A percentile compares a stretch with the other conserved stretches of the same genome.
These are phyloP conservation scores for Apomyelois bistriatella DNA, from an alignment of 2,888 invertebrate genomes.

Conservation along the genomic window DNA sequence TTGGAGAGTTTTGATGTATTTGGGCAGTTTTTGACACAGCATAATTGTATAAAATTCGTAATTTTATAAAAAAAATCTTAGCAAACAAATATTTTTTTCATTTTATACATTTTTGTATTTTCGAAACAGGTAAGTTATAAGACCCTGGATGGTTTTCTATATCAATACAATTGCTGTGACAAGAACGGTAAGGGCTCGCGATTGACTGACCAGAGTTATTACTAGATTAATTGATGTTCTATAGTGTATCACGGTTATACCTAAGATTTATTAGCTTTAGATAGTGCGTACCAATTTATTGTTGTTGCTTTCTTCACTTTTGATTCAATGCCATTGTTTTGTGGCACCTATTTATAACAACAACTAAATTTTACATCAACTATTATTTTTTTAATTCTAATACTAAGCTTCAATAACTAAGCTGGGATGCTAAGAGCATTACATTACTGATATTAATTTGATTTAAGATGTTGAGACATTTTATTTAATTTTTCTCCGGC, in stretches of 20 bases:
- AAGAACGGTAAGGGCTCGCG: slow-evolving; percentile 53
- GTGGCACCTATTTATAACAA: background rate
- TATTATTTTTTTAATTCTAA: too few relatives aligned
- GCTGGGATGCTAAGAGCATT: too few relatives aligned
- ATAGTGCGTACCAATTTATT: slow-evolving; percentile 54
- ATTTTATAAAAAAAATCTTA: background rate
- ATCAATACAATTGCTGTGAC: slow-evolving; percentile 41
- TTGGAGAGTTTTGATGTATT: slow-evolving; percentile 36
- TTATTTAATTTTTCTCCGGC: too few relatives aligned
- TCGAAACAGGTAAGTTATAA: background rate
- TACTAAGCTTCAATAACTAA: too few relatives aligned
- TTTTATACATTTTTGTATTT: slow-evolving; percentile 3
- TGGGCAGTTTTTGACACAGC: slow-evolving; percentile 58
- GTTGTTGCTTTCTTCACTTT: slow-evolving; percentile 47
- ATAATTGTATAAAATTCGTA: slow-evolving; percentile 11
- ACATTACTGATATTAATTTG: background rate
- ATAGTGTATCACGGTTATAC: slow-evolving; percentile 50
- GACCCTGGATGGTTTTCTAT: slow-evolving; percentile 23
- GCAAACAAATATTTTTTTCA: background rate
- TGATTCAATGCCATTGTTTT: slow-evolving; percentile 23
- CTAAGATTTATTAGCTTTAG: slow-evolving; percentile 55
- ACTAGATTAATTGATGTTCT: slow-evolving; percentile 63
- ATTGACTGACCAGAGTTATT: slow-evolving; percentile 68
- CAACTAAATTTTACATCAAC: background rate
- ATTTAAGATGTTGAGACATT: background rate